Percentiles rank a stretch among this genome's conserved stretches.
phyloP scores from a whole-genome alignment of 2,113 vertebrate genomes.

The Danionella cerebrum region DNA sequence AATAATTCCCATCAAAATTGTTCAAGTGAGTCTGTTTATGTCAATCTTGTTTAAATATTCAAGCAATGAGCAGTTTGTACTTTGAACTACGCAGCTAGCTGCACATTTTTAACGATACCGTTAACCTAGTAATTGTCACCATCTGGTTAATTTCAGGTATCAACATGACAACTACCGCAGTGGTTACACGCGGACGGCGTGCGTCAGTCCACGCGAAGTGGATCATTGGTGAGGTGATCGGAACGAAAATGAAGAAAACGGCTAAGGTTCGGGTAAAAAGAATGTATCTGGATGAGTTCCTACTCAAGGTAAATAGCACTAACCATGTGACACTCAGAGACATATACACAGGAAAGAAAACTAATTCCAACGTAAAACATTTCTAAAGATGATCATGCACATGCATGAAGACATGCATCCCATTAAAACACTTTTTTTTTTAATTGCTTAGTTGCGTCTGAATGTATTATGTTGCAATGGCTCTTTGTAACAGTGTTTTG shows the following conservation, averaged over 20 bases:
- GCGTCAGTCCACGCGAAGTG: slow-evolving; percentile 86
- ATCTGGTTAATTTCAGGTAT: slow-evolving; percentile 33
- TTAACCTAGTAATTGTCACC: background rate
- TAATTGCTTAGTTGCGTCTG: background rate
- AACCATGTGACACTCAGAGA: background rate
- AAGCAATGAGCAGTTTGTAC: background rate
- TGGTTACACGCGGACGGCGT: slow-evolving; percentile 49
- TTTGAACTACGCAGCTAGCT: background rate
- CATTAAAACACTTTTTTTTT: background rate
- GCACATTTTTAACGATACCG: background rate
- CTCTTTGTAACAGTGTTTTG: too few species aligned
- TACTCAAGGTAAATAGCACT: slow-evolving; percentile 78
- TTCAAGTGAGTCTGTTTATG: background rate
- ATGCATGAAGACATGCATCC: too few species aligned
- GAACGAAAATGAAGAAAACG: slow-evolving; percentile 91
- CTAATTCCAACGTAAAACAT: too few species aligned
- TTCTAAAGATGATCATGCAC: too few species aligned
- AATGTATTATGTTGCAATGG: too few species aligned
- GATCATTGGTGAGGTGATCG: slow-evolving; percentile 89
- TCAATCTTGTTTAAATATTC: background rate
- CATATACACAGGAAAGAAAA: too few species aligned
- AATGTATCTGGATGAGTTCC: slow-evolving; percentile 84
- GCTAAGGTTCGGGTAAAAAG: slow-evolving; percentile 92
- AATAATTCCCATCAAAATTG: slow-evolving; percentile 3
- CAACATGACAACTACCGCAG: too few species aligned